phyloP scores from a whole-genome alignment of 2,888 invertebrate genomes.

The Pristionchus exspectatus region DNA sequence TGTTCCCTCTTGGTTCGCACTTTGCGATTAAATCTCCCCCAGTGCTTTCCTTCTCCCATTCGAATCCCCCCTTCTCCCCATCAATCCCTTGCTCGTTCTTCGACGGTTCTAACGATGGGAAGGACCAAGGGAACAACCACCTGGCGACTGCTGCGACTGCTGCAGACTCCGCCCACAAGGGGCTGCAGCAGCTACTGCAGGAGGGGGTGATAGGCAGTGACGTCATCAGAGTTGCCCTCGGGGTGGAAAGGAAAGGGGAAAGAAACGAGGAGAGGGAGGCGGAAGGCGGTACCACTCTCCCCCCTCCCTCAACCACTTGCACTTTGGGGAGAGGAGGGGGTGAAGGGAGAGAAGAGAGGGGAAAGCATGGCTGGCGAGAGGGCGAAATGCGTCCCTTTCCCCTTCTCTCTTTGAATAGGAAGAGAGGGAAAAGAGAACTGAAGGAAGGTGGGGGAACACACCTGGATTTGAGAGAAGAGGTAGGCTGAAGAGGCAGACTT shows the following conservation, averaged over 20 bases:
- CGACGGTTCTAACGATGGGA: slow-evolving; percentile 5
- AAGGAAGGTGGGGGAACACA: background rate
- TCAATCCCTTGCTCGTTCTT: slow-evolving; percentile 3
- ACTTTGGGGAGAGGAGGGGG: slow-evolving; percentile 35
- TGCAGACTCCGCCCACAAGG: background rate
- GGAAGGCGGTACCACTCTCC: slow-evolving; percentile 41
- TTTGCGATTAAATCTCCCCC: slow-evolving; percentile 30
- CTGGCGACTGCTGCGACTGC: background rate
- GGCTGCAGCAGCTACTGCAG: background rate
- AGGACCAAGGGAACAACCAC: background rate
- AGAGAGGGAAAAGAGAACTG: background rate
- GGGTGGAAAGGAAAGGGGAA: background rate
- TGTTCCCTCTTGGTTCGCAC: slow-evolving; percentile 15
- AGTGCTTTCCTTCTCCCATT: background rate
- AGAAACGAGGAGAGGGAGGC: background rate
- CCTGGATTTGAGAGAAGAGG: background rate
- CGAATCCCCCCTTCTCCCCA: background rate
- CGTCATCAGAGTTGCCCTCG: background rate
- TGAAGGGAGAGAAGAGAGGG: background rate
- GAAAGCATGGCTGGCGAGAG: slow-evolving; percentile 13
- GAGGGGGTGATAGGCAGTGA: background rate
- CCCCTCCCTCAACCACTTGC: slow-evolving; percentile 14
- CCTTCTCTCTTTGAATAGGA: background rate
- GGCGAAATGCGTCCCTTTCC: background rate
- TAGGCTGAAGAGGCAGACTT: background rate